These are phyloP conservation scores for Tringa solitaria DNA, from an alignment of 2,113 vertebrate species.

Conservation along the genomic window DNA sequence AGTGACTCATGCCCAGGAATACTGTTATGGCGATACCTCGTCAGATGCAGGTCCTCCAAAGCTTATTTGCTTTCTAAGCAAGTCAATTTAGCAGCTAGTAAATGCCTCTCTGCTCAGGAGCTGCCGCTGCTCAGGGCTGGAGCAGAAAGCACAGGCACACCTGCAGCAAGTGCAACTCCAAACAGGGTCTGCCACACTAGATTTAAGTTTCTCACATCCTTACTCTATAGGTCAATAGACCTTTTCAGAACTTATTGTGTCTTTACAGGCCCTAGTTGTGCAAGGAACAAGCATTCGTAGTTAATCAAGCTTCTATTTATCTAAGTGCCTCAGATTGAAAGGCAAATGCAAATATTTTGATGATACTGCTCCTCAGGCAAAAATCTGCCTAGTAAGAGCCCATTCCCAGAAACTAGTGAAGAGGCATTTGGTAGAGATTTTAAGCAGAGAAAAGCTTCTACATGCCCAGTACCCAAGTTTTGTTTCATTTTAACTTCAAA, in stretches of 20 bases:
- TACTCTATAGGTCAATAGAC: neutral
- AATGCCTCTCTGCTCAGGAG: neutral
- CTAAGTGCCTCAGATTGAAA: neutral
- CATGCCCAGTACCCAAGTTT: neutral
- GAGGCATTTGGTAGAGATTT: neutral
- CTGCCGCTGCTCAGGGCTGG: neutral
- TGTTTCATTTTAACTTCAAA: neutral
- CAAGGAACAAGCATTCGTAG: neutral
- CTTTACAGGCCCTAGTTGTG: neutral
- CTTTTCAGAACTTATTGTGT: neutral
- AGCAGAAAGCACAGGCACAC: neutral
- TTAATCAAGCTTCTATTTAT: neutral
- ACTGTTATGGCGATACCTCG: rapidly evolving
- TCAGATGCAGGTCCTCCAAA: neutral
- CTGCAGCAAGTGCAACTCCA: neutral
- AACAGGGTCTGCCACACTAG: neutral
- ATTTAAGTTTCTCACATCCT: neutral
- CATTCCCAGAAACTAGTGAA: neutral
- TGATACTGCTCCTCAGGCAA: neutral
- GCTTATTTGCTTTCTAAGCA: neutral
- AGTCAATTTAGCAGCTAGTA: neutral
- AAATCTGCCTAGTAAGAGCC: neutral
- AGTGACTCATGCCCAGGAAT: neutral
- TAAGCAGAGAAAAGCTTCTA: neutral
- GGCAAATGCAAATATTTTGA: neutral